Evolutionary conservation across 92 coral and sea anemone genomes (phyloP).

Genomic region (Umimayanthus kanabou): DNA sequence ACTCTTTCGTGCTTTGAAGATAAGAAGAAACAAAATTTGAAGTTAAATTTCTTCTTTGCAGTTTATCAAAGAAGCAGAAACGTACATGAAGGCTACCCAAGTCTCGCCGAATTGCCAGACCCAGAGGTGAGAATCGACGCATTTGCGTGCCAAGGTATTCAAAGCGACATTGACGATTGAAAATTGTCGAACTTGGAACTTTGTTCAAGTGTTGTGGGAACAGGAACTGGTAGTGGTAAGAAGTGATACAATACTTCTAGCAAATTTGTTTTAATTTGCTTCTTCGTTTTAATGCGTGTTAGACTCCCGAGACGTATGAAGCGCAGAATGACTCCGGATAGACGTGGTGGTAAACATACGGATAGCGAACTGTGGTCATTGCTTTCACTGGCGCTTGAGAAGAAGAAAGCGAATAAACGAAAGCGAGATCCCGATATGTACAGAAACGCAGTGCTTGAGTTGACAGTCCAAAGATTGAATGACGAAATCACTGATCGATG

Average conservation of each 20-base stretch:
- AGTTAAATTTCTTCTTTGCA: neutral
- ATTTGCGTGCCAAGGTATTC: neutral
- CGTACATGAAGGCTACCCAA: no score
- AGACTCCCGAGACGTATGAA: constrained; percentile 47
- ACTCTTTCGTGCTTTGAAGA: neutral
- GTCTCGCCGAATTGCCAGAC: neutral
- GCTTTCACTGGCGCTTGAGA: constrained; percentile 82
- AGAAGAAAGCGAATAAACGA: constrained; percentile 79
- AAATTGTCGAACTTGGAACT: neutral
- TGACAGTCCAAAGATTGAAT: constrained; percentile 84
- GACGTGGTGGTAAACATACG: constrained; percentile 51
- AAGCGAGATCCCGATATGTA: constrained; percentile 90
- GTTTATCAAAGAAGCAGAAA: neutral
- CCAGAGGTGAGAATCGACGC: constrained; percentile 2
- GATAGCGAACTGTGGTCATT: constrained; percentile 97
- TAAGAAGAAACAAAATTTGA: neutral
- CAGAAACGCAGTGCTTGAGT: constrained; percentile 87
- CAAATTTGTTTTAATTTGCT: constrained; percentile 15
- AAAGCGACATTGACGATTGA: neutral
- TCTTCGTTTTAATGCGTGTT: constrained; percentile 24
- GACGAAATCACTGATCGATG: constrained; percentile 96
- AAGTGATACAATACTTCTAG: constrained; percentile 13
- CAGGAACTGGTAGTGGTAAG: constrained; percentile 6
- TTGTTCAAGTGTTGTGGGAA: neutral
- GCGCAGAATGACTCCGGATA: constrained; percentile 53